phyloP scores from a whole-genome alignment of 2,888 invertebrate genomes.

The Erebia epiphron region DNA sequence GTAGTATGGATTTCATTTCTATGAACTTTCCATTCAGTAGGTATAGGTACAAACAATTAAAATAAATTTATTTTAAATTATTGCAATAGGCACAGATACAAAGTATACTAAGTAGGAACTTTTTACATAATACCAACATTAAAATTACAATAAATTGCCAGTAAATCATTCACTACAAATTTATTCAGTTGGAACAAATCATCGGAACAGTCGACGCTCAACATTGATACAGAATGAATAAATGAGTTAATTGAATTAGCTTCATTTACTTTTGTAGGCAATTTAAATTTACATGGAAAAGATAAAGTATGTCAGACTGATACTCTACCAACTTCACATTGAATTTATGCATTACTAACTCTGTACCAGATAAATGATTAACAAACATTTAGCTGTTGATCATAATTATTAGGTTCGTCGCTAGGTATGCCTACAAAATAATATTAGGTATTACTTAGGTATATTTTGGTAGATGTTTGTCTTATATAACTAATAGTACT shows the following conservation, averaged over 20 bases:
- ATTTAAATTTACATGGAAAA: conserved; percentile 27
- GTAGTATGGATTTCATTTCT: too few species aligned
- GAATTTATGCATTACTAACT: conserved; percentile 17
- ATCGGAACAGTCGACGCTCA: conserved; percentile 29
- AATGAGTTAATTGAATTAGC: conserved; percentile 28
- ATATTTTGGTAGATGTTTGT: neutral
- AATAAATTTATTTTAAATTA: neutral
- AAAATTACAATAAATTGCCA: conserved; percentile 6
- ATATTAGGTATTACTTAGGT: too few species aligned
- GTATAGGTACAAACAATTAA: too few species aligned
- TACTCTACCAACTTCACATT: conserved; percentile 19
- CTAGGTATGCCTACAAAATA: neutral
- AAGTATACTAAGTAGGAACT: neutral
- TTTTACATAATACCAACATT: neutral
- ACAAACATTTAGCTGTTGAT: conserved; percentile 4
- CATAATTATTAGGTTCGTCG: neutral
- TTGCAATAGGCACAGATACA: neutral
- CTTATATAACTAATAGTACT: neutral
- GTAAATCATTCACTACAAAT: conserved; percentile 18
- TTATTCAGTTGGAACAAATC: conserved; percentile 33
- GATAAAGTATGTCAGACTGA: conserved; percentile 24
- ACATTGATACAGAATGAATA: conserved; percentile 25
- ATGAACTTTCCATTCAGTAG: too few species aligned
- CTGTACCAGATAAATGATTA: conserved; percentile 11
- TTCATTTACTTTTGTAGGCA: conserved; percentile 28